Evolutionary conservation across 2,888 invertebrate genomes (phyloP).

Genomic region (Plagiodera versicolora): DNA sequence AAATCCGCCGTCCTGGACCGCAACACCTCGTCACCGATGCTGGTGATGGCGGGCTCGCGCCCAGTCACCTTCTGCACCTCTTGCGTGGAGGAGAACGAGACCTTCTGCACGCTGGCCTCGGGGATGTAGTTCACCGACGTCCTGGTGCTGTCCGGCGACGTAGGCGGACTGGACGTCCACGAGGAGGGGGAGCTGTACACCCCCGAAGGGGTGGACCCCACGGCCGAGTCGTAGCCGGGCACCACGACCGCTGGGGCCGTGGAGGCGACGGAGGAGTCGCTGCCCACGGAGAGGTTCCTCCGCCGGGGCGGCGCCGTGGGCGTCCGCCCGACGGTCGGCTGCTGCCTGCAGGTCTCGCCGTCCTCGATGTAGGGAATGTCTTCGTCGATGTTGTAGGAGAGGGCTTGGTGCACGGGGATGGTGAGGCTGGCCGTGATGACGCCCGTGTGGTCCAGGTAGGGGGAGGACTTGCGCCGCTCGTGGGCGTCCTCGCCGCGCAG

Average conservation of each 20-base stretch:
- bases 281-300: conserved; percentile 57
- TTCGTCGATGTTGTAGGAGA: conserved; percentile 62
- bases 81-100: conserved; percentile 65
- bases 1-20: conserved; percentile 70
- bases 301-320: conserved; percentile 54
- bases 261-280: conserved; percentile 55
- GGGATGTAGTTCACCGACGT: conserved; percentile 60
- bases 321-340: conserved; percentile 50
- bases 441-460: conserved; percentile 61
- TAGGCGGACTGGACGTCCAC: conserved; percentile 62
- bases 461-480: conserved; percentile 63
- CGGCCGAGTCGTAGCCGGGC: conserved; percentile 63
- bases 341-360: conserved; percentile 48
- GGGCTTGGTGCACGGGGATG: conserved; percentile 61
- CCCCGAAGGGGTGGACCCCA: conserved; percentile 61
- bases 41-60: conserved; percentile 63
- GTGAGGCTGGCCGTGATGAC: conserved; percentile 81
- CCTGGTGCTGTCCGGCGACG: conserved; percentile 60
- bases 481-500: conserved; percentile 38
- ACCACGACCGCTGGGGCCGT: conserved; percentile 52
- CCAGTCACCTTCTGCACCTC: conserved; percentile 50
- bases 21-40: conserved; percentile 67
- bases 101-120: conserved; percentile 60
- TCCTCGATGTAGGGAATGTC: conserved; percentile 74
- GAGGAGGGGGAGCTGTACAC: conserved; percentile 60